Base-by-base conservation (phyloP, 2,113 vertebrate species). In the Gasterosteus nipponicus region DNA sequence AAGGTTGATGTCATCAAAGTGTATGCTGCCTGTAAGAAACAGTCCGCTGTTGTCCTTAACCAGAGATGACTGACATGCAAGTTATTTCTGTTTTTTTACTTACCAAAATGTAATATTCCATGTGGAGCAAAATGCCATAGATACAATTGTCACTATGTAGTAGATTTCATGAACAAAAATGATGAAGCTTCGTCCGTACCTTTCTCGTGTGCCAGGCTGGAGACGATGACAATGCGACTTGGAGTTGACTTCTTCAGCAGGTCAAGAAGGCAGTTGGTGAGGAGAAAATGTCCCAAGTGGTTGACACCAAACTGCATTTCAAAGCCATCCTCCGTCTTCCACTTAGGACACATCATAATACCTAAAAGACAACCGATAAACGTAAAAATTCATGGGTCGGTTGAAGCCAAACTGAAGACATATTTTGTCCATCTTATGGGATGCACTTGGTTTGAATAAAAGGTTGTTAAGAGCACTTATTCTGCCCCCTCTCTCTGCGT, bases 251-350 rank as follows among this genome's bases (percentile, higher is more conserved):
- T 92, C 74, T 93, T 92, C 67, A 95, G 78, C 83, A 93, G 47
- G 60, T 94, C 91, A 2, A 93, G 85, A 16, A 95, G 93, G 65
- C 87, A 84, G 77, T 93, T 91, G 46, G 94, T 94, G 38, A 95
- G 83, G 31, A 95, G 93, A 68, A 95, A 95, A 80, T 94, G 94
- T 63, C 93, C 93, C 63, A 95, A 75, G 75, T 95, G 94, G 73
- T 95, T 95, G 16, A 95, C 93, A 0, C 93, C 93, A 63, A 94
- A 91, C 87, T 95, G 94, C 94, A 95, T 94, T 84, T 95, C 94
- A 85, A 94, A 95, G 29, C 91, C 91, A 3, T 95, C 93, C 10
- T 92, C 73, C 0, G 94, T 95, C 75, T 79, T 67, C 91, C 92
- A 93, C 75, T 94, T 92, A 3, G 94, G 93, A 85, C 94, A 94